Conservation (phyloP, 2,888 invertebrate species). For the Sminthurinus aureus region DNA sequence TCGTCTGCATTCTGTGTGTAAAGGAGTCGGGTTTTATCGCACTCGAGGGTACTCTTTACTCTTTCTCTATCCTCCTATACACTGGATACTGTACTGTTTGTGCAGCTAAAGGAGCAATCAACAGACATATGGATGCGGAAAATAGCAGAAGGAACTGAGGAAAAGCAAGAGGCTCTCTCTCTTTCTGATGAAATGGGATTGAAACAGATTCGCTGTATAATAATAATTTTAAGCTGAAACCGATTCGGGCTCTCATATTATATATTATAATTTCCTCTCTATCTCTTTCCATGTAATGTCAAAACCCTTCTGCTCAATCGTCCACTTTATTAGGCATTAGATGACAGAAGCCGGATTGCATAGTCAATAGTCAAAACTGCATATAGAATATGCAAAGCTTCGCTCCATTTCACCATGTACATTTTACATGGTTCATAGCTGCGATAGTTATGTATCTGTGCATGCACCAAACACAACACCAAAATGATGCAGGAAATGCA, state of each 20-base stretch:
- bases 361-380: neutral
- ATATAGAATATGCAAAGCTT: neutral
- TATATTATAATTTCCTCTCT: constrained; percentile 13
- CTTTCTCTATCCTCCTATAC: neutral
- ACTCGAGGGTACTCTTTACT: constrained; percentile 25
- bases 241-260: neutral
- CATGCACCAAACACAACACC: no score
- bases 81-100: neutral
- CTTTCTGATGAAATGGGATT: neutral
- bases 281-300: neutral
- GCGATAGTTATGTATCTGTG: no score
- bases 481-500: no score
- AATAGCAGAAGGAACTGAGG: neutral
- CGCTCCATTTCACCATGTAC: no score
- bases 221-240: neutral
- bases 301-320: neutral
- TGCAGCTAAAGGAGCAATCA: neutral
- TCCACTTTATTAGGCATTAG: constrained; percentile 9
- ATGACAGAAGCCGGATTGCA: neutral
- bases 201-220: neutral
- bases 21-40: constrained; percentile 5
- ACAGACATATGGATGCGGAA: neutral
- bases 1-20: no score
- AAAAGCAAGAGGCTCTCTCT: neutral
- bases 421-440: no score